These are phyloP conservation scores for Aporrectodea caliginosa DNA, from an alignment of 1,140 invertebrate genomes.

Conservation along the genomic window DNA sequence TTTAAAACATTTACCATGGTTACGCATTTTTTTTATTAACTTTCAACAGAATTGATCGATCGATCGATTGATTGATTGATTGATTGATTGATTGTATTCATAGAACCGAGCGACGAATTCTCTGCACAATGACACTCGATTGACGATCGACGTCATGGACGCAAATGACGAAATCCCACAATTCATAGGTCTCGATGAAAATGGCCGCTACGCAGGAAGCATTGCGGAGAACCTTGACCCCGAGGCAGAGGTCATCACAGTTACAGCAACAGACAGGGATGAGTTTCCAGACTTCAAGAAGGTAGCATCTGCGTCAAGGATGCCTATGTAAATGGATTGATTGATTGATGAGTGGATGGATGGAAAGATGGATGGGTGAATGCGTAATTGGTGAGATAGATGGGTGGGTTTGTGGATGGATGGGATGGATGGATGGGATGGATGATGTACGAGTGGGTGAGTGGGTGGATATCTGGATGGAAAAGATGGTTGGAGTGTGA, in stretches of 20 bases:
- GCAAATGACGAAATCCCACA: constrained; percentile 94
- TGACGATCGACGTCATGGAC: constrained; percentile 76
- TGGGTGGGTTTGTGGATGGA: neutral
- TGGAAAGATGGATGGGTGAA: neutral
- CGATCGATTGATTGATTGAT: neutral
- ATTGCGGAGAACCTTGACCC: constrained; percentile 68
- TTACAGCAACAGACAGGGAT: constrained; percentile 93
- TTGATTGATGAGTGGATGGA: neutral
- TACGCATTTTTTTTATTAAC: neutral
- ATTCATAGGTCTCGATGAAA: constrained; percentile 78
- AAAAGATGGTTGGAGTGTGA: too few species aligned
- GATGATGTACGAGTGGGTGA: neutral
- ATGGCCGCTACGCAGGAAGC: constrained; percentile 85
- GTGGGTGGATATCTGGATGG: neutral
- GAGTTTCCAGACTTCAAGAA: constrained; percentile 57
- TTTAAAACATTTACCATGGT: neutral
- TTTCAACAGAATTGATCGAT: neutral
- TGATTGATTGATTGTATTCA: neutral
- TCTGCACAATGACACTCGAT: constrained; percentile 31
- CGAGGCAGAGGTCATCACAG: constrained; percentile 90
- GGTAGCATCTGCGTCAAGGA: constrained; percentile 2
- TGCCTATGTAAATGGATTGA: neutral
- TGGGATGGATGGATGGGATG: neutral
- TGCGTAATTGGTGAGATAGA: neutral
- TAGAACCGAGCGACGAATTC: constrained; percentile 32